Evolutionary conservation across 2,113 vertebrate genomes (phyloP), one percentile per base, ranked within the genome.

Genomic region (rat (Rattus norvegicus)): DNA sequence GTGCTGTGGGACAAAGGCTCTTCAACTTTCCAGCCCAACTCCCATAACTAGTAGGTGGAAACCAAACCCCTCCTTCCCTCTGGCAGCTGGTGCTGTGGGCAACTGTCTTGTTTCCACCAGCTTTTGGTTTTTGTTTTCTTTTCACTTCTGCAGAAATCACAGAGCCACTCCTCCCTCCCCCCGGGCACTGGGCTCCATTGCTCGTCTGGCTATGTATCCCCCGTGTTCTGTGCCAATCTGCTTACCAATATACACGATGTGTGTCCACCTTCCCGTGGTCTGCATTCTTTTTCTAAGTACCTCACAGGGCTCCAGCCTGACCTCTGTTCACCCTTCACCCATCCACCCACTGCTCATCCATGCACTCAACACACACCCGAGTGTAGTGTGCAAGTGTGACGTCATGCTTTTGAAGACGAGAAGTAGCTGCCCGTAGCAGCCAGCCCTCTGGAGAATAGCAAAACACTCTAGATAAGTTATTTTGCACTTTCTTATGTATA

Each of bases 401-500:
- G 98, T 98, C 98, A 96, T 94, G 98, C 99, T 98, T 99, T 97
- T 65, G 92, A 95, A 97, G 96, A 97, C 84, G 94, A 97, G 94
- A 98, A 95, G 43, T 97, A 98, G 97, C 98, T 98, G 98, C 97
- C 98, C 98, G 88, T 97, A 95, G 98, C 98, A 97, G 91, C 91
- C 97, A 4, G 96, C 97, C 97, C 79, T 98, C 98, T 97, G 98
- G 98, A 97, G 98, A 97, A 98, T 97, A 98, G 98, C 98, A 98
- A 97, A 99, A 98, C 99, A 98, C 98, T 98, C 99, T 99, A 98
- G 98, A 98, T 98, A 98, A 98, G 99, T 99, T 98, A 98, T 98
- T 99, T 99, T 99, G 99, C 99, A 99, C 99, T 99, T 99, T 99
- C 98, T 99, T 98, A 97, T 99, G 99, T 99, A 99, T 98, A 99